These are phyloP conservation scores for Hyphantria cunea DNA, from an alignment of 1,140 invertebrate genomes.

Conservation along the genomic window DNA sequence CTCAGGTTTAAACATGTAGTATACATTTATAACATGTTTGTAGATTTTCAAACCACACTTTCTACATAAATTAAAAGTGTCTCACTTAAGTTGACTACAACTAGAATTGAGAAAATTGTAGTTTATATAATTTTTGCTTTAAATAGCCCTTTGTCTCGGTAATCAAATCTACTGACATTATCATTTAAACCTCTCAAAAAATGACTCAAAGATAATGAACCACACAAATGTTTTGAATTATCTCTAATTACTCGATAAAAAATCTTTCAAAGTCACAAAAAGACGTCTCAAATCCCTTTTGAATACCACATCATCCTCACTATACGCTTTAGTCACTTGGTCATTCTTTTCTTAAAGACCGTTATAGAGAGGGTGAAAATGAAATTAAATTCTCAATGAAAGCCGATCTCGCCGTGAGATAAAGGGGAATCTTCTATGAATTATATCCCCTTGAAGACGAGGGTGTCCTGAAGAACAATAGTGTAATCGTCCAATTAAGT, in stretches of 20 bases:
- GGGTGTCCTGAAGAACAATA: conserved; percentile 69
- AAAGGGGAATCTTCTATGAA: conserved; percentile 73
- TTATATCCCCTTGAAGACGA: conserved; percentile 65
- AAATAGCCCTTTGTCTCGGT: no score
- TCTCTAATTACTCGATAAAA: conserved; percentile 3
- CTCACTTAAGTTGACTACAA: no score
- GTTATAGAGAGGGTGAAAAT: conserved; percentile 68
- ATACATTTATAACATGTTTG: no score
- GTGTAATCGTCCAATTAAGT: conserved; percentile 78
- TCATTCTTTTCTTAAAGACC: conserved; percentile 78
- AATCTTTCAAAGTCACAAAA: conserved; percentile 31
- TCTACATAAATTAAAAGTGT: no score
- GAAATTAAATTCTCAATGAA: conserved; percentile 80
- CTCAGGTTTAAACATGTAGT: no score
- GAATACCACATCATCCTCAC: conserved; percentile 53
- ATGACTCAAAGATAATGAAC: neutral
- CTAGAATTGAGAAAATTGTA: no score
- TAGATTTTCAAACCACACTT: no score
- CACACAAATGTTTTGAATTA: conserved; percentile 9
- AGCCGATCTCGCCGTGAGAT: conserved; percentile 61
- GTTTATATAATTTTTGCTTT: no score
- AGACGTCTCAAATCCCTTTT: conserved; percentile 42
- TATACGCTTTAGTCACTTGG: conserved; percentile 64
- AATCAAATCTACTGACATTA: no score
- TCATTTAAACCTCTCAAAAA: no score